A percentile compares a stretch with the other conserved stretches of the same genome.
phyloP scores from a whole-genome alignment of 2,888 invertebrate species.

The Tenthredo distinguenda region DNA sequence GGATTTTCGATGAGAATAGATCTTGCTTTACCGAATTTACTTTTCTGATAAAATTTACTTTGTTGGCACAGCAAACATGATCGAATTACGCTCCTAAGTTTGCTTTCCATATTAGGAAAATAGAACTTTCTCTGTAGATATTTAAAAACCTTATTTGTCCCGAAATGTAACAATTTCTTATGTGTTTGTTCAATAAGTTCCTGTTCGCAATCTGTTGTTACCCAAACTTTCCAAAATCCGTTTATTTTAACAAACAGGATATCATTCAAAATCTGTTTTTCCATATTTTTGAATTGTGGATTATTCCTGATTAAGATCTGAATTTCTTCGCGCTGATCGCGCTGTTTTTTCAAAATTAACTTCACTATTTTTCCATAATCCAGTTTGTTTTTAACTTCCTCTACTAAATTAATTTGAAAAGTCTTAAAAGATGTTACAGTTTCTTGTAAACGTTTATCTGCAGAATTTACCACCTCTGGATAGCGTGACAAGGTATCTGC shows the following conservation, averaged over 20 bases:
- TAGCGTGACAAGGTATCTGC: constrained; percentile 9
- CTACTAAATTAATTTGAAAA: neutral
- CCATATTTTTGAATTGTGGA: neutral
- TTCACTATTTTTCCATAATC: neutral
- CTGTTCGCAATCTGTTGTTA: neutral
- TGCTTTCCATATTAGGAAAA: neutral
- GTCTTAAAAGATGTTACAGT: neutral
- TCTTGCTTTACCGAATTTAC: neutral
- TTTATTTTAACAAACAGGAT: neutral
- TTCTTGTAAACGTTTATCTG: neutral
- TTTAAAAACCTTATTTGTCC: neutral
- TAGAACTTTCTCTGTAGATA: neutral
- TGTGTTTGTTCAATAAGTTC: neutral
- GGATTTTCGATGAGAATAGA: neutral
- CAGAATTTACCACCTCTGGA: neutral
- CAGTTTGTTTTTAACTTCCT: neutral
- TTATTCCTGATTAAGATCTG: neutral
- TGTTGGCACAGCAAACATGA: constrained; percentile 12
- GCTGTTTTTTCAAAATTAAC: neutral
- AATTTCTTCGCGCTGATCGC: neutral
- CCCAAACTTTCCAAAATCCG: constrained; percentile 1
- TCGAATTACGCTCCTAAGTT: neutral
- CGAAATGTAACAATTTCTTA: constrained; percentile 17
- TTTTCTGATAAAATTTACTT: neutral
- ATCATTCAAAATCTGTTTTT: neutral